Evolutionary conservation across 2,888 invertebrate species (phyloP).

Genomic region (Phoronis australis): DNA sequence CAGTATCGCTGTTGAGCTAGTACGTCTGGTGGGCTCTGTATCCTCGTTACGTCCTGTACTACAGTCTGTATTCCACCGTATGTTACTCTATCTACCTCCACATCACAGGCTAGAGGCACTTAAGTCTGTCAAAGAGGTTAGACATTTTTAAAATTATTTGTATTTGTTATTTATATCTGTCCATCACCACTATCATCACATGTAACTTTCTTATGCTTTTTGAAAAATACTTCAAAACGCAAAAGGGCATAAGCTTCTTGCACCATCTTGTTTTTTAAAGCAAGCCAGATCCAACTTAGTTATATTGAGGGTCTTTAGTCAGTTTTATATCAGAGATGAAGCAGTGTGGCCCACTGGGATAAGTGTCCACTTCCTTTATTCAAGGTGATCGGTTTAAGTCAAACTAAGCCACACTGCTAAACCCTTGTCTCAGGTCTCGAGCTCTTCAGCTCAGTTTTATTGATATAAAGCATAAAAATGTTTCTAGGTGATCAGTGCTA

Average conservation of each 20-base stretch:
- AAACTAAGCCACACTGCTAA: too few species aligned
- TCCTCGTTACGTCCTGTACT: constrained; percentile 76
- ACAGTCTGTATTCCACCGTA: constrained; percentile 87
- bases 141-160: too few species aligned
- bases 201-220: background rate
- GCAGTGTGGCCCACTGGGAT: too few species aligned
- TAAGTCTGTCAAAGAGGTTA: constrained; percentile 71
- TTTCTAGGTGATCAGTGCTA: too few species aligned
- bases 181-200: background rate
- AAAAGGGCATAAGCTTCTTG: background rate
- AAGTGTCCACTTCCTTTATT: too few species aligned
- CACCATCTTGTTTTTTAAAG: background rate
- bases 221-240: background rate
- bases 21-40: constrained; percentile 80
- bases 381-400: too few species aligned
- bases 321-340: too few species aligned
- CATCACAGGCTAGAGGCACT: constrained; percentile 79
- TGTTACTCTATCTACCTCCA: constrained; percentile 81
- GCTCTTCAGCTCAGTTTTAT: too few species aligned
- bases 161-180: too few species aligned
- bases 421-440: too few species aligned
- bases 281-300: background rate
- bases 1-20: constrained; percentile 83
- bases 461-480: too few species aligned
- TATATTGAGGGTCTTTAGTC: background rate